Conservation (phyloP, 1,140 invertebrate species). For the Lasioglossum albipes region DNA sequence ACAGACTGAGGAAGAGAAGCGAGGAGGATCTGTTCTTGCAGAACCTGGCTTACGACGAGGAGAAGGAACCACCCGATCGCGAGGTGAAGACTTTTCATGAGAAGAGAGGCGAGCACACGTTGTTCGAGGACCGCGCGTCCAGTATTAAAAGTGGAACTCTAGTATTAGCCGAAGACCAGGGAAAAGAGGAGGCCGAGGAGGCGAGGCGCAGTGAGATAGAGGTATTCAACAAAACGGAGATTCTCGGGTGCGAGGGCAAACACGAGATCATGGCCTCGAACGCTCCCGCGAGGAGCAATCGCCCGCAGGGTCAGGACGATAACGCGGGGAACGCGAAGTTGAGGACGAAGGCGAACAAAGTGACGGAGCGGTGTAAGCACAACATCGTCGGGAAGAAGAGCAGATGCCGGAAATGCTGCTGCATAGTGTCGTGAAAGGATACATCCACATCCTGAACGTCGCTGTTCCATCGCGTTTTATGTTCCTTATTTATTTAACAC, state of each 20-base stretch:
- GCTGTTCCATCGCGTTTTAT: conserved; percentile 34
- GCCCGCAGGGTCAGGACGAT: conserved; percentile 69
- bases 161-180: background rate
- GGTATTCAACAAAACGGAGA: conserved; percentile 53
- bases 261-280: conserved; percentile 52
- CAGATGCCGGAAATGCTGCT: conserved; percentile 73
- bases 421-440: conserved; percentile 68
- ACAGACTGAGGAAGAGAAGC: conserved; percentile 49
- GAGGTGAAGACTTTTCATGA: no score
- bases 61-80: no score
- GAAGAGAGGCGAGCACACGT: no score
- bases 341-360: conserved; percentile 68
- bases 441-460: background rate
- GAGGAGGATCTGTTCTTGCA: conserved; percentile 20
- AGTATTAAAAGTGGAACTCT: no score
- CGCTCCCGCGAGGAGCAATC: conserved; percentile 67
- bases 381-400: conserved; percentile 65
- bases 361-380: conserved; percentile 69
- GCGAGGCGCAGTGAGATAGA: background rate
- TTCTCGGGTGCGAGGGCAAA: conserved; percentile 51
- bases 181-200: background rate
- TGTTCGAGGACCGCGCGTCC: no score
- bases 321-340: conserved; percentile 55
- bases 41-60: background rate
- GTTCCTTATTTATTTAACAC: conserved; percentile 50